phyloP scores from a whole-genome alignment of 2,888 invertebrate genomes.

The Calameuta idolon region DNA sequence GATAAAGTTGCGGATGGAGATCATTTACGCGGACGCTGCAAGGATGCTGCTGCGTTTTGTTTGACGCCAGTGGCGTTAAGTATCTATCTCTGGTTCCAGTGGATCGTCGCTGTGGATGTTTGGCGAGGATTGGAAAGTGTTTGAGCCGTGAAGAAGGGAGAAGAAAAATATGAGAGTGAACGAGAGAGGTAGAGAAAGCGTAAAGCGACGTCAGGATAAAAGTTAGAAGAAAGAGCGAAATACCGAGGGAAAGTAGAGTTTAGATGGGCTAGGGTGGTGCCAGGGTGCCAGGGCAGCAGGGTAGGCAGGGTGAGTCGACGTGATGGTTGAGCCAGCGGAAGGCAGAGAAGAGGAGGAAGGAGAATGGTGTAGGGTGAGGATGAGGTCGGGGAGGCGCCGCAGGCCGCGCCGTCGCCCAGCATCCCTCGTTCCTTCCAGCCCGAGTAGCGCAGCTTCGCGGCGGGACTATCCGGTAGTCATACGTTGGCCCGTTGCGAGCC shows the following conservation, averaged over 20 bases:
- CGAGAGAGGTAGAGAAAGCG: slow-evolving; percentile 16
- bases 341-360: neutral
- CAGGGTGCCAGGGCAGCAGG: too few species aligned
- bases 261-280: too few species aligned
- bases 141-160: slow-evolving; percentile 19
- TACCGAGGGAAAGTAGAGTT: too few species aligned
- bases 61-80: too few species aligned
- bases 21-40: neutral
- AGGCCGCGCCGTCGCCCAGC: slow-evolving; percentile 66
- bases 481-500: slow-evolving; percentile 62
- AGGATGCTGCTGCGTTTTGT: too few species aligned
- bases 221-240: too few species aligned
- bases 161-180: slow-evolving; percentile 20
- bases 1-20: slow-evolving; percentile 3
- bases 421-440: slow-evolving; percentile 60
- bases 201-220: too few species aligned
- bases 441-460: slow-evolving; percentile 64
- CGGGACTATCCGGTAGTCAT: slow-evolving; percentile 62
- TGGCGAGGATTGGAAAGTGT: slow-evolving; percentile 13
- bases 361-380: slow-evolving; percentile 16
- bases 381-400: slow-evolving; percentile 58
- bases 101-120: slow-evolving; percentile 2
- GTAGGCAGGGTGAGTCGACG: too few species aligned
- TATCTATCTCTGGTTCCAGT: too few species aligned
- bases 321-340: too few species aligned